phyloP scores from a whole-genome alignment of 2,888 invertebrate genomes.

The Phortica okadai region DNA sequence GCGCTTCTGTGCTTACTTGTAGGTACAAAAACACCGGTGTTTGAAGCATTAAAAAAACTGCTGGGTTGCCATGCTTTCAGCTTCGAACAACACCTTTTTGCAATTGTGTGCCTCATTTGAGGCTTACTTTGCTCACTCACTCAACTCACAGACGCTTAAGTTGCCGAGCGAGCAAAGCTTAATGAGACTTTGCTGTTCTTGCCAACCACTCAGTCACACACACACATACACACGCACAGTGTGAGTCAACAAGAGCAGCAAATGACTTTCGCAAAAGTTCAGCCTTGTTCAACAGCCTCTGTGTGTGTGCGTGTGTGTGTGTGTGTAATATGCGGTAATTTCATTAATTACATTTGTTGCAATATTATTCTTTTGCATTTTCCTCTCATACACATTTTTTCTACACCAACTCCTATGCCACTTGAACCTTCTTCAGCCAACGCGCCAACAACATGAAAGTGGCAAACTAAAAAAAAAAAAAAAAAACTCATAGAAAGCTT shows the following conservation, averaged over 20 bases:
- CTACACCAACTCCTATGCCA: background rate
- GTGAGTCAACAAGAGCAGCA: background rate
- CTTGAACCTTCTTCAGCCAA: background rate
- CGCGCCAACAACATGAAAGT: background rate
- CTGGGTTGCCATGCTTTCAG: conserved; percentile 2
- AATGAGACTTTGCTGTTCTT: conserved; percentile 31
- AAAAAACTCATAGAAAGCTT: background rate
- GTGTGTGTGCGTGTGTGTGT: background rate
- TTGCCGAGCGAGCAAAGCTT: conserved; percentile 4
- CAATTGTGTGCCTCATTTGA: background rate
- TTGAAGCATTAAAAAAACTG: too few species aligned
- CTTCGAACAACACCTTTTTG: conserved; percentile 1
- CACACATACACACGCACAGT: background rate
- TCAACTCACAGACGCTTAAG: conserved; percentile 1
- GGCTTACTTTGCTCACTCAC: background rate
- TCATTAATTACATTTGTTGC: conserved; percentile 32
- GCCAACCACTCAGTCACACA: conserved; percentile 8
- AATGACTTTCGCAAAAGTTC: conserved; percentile 1
- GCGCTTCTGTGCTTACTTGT: too few species aligned
- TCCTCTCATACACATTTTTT: background rate
- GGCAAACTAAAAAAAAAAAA: background rate
- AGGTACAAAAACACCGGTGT: too few species aligned
- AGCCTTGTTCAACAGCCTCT: background rate
- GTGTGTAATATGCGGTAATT: conserved; percentile 25
- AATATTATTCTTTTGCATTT: conserved; percentile 19